These are phyloP conservation scores for Spodoptera exigua DNA, from an alignment of 2,888 invertebrate species.

Conservation along the genomic window DNA sequence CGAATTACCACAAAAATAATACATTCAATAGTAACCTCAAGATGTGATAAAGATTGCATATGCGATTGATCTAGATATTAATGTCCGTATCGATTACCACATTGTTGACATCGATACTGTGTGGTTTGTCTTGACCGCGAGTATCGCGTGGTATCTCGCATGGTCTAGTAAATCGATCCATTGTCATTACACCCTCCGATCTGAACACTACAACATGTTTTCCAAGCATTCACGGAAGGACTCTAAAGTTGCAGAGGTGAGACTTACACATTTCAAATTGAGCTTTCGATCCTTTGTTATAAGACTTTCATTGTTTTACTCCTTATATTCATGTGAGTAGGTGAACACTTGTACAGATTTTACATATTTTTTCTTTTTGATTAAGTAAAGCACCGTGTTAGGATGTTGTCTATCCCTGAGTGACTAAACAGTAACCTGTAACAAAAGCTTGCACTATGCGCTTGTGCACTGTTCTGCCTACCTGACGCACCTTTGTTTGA, in stretches of 20 bases:
- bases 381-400: slow-evolving; percentile 43
- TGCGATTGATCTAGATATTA: slow-evolving; percentile 55
- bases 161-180: slow-evolving; percentile 78
- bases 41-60: slow-evolving; percentile 44
- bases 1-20: slow-evolving; percentile 42
- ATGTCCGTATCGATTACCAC: slow-evolving; percentile 58
- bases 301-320: slow-evolving; percentile 24
- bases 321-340: slow-evolving; percentile 27
- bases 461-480: slow-evolving; percentile 80
- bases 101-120: slow-evolving; percentile 59
- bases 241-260: slow-evolving; percentile 83
- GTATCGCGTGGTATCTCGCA: slow-evolving; percentile 43
- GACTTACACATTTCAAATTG: slow-evolving; percentile 57
- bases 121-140: slow-evolving; percentile 69
- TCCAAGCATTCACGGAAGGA: slow-evolving; percentile 85
- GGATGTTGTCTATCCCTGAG: slow-evolving; percentile 58
- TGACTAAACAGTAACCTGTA: slow-evolving; percentile 68
- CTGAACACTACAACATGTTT: slow-evolving; percentile 84
- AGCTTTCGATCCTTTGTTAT: slow-evolving; percentile 42
- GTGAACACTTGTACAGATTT: slow-evolving; percentile 2
- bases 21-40: slow-evolving; percentile 53
- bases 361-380: slow-evolving; percentile 17
- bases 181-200: slow-evolving; percentile 69
- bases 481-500: slow-evolving; percentile 73
- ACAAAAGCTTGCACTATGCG: slow-evolving; percentile 74